A percentile compares a stretch with the other conserved stretches of the same genome.
Conservation (phyloP, 2,797 vertebrate species). For the Trachops cirrhosus region DNA sequence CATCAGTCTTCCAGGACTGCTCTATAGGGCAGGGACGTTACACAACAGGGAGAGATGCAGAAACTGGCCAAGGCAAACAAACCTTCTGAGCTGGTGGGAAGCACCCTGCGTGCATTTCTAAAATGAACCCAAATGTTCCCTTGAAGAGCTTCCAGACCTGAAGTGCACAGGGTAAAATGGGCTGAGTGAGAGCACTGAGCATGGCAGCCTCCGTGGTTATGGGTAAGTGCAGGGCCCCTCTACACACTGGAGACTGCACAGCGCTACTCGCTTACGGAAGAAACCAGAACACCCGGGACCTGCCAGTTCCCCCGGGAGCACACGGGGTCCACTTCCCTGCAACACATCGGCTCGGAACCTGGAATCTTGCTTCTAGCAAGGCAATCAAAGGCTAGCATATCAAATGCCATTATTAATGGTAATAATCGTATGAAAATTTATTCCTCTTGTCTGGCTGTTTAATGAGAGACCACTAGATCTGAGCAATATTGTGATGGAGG, state of each 20-base stretch:
- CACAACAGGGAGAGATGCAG: not conserved
- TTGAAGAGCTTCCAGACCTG: constrained; percentile 68
- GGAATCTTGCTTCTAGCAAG: not conserved
- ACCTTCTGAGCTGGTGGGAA: constrained; percentile 74
- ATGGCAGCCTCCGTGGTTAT: no score
- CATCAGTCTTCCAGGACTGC: constrained; percentile 58
- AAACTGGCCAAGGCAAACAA: constrained; percentile 78
- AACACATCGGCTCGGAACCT: not conserved
- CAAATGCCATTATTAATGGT: fast-evolving
- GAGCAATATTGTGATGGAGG: no score
- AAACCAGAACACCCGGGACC: no score
- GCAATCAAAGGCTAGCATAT: not conserved
- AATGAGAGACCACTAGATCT: not conserved
- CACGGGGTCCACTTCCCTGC: not conserved
- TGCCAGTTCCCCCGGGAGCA: not conserved
- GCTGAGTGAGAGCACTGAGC: constrained; percentile 2
- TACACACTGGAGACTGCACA: not conserved
- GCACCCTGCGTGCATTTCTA: constrained; percentile 64
- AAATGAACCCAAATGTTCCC: constrained; percentile 61
- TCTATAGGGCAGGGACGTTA: not conserved
- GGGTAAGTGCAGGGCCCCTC: not conserved
- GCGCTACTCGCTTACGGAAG: fast-evolving
- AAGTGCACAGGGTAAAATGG: not conserved
- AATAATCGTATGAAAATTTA: not conserved
- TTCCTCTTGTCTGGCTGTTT: not conserved